Conservation (phyloP, 2,888 invertebrate genomes). For the Pachycephus smyrnensis region DNA sequence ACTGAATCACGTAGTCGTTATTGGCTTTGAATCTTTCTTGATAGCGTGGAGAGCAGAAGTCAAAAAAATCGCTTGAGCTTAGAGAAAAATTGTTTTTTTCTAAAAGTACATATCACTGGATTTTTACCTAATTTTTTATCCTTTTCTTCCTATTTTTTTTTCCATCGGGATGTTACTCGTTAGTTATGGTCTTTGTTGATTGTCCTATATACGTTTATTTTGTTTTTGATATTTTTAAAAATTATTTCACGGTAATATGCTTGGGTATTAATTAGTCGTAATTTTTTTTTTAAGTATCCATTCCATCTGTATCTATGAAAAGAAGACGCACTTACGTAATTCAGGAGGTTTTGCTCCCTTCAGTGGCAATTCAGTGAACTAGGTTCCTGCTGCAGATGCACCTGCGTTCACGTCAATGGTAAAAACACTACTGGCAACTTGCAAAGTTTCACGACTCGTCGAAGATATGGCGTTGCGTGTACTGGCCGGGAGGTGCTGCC, state of each 20-base stretch:
- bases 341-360: not conserved
- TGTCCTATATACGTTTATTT: not conserved
- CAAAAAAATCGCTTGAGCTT: no score
- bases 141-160: not conserved
- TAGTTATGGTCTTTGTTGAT: not conserved
- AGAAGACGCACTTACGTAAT: not conserved
- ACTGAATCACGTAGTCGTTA: slow-evolving; percentile 10
- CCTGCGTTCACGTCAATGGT: not conserved
- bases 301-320: not conserved
- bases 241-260: not conserved
- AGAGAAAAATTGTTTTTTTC: no score
- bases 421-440: not conserved
- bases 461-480: not conserved
- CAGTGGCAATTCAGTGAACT: not conserved
- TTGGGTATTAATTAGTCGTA: no score
- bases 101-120: no score
- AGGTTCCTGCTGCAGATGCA: not conserved
- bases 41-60: no score
- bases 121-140: not conserved
- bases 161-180: not conserved
- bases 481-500: not conserved
- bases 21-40: slow-evolving; percentile 3
- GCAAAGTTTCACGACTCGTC: not conserved
- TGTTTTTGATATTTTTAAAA: not conserved
- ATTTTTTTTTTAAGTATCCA: not conserved